These are phyloP conservation scores for Palaemon carinicauda DNA, from an alignment of 1,140 invertebrate genomes.

Conservation along the genomic window DNA sequence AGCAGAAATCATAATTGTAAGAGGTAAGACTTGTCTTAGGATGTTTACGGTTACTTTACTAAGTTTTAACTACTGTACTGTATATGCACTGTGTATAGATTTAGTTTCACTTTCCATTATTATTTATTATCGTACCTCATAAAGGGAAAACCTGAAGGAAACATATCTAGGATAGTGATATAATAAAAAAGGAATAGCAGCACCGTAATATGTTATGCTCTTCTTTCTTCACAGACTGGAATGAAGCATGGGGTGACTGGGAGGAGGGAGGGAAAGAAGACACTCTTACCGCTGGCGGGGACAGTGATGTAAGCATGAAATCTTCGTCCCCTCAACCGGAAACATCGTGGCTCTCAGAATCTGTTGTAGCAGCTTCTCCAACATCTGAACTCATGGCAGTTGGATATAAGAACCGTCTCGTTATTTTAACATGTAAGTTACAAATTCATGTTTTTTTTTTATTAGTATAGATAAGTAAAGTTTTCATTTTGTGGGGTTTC, in stretches of 20 bases:
- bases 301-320: not conserved
- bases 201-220: not conserved
- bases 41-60: too few relatives aligned
- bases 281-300: not conserved
- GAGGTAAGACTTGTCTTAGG: too few relatives aligned
- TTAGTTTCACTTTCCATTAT: too few relatives aligned
- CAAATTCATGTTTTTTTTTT: not conserved
- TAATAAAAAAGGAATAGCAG: too few relatives aligned
- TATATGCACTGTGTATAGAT: too few relatives aligned
- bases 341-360: slow-evolving; percentile 37
- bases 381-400: slow-evolving; percentile 34
- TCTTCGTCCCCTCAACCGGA: slow-evolving; percentile 31
- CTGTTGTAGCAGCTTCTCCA: slow-evolving; percentile 30
- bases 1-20: too few relatives aligned
- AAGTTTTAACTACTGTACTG: too few relatives aligned
- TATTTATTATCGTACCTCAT: too few relatives aligned
- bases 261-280: not conserved
- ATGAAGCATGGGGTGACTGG: slow-evolving; percentile 41
- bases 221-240: slow-evolving; percentile 18
- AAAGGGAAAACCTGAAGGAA: too few relatives aligned
- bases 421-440: slow-evolving; percentile 36
- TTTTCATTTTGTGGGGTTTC: too few relatives aligned
- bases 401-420: slow-evolving; percentile 36
- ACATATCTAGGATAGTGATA: not conserved
- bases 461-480: too few relatives aligned